These are phyloP conservation scores for Hypomecis atomaria DNA, from an alignment of 2,888 invertebrate genomes.

Conservation along the genomic window DNA sequence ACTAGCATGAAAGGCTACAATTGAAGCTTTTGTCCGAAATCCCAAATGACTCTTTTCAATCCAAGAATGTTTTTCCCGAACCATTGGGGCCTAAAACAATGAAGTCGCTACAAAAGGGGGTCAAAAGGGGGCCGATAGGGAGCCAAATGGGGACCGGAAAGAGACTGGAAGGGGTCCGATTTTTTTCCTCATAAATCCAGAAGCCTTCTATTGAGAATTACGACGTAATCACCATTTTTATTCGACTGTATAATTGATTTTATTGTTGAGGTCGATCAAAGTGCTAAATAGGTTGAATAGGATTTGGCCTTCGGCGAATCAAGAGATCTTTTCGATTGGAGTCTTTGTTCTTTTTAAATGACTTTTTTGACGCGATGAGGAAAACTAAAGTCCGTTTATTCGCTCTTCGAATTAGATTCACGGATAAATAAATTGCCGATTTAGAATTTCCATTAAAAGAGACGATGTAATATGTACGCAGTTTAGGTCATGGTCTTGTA, in stretches of 20 bases:
- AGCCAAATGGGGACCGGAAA: conserved; percentile 13
- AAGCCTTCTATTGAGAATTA: conserved; percentile 28
- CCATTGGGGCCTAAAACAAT: conserved; percentile 44
- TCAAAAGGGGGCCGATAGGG: conserved; percentile 27
- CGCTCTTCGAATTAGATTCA: background rate
- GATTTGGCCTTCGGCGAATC: conserved; percentile 35
- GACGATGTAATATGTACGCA: too few relatives aligned
- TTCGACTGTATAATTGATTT: conserved; percentile 42
- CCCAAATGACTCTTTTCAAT: conserved; percentile 46
- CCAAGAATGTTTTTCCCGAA: conserved; percentile 50
- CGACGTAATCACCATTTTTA: conserved; percentile 36
- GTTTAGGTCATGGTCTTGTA: too few relatives aligned
- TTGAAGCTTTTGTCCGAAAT: conserved; percentile 50
- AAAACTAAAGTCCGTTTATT: conserved; percentile 2
- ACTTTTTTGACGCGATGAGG: conserved; percentile 23
- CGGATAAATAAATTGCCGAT: background rate
- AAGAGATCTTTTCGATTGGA: conserved; percentile 34
- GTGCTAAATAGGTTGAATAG: conserved; percentile 33
- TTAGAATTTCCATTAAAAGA: too few relatives aligned
- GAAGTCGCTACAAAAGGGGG: conserved; percentile 34
- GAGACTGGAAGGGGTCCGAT: conserved; percentile 29
- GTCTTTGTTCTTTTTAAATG: conserved; percentile 14
- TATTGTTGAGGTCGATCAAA: conserved; percentile 39
- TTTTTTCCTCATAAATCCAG: conserved; percentile 35
- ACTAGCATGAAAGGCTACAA: conserved; percentile 48